Evolutionary conservation across 1,140 invertebrate species (phyloP), one percentile per base, ranked within the genome.

Genomic region (Tribolium castaneum): DNA sequence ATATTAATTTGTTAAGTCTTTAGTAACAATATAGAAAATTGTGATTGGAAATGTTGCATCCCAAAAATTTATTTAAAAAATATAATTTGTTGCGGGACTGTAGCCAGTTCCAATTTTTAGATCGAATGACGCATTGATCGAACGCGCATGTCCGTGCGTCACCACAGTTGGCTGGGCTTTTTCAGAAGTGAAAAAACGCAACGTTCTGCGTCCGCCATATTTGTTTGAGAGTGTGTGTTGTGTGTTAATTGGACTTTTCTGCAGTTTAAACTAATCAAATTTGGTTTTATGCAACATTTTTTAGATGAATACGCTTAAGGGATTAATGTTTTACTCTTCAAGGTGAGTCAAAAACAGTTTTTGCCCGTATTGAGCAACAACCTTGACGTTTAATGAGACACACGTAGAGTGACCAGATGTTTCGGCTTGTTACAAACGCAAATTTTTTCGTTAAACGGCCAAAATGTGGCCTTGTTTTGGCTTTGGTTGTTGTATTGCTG

Each of bases 181-280:
- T 12, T n/a, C 30, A 35, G 25, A 66, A 66, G 59, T 35, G 59
- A 66, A 66, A 66, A 66, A 45, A 45, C 25, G 59, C 59, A 66
- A 66, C 59, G 59, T 66, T 14, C 13, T 3, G 10, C 59, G 7
- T 66, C 59, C 59, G 59, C 59, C 59, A 66, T 66, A 66, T 66
- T 66, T 66, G 59, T 66, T 66, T 66, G 59, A 66, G n/a, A 62
- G 59, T 66, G 59, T 66, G 59, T 66, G 59, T 66, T 16, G 59
- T 66, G 59, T 66, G 59, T 66, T 66, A 30, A 30, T 35, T 35
- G 59, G 30, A 66, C 59, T 66, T 66, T 66, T 12, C 10, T 13
- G 12, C 25, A 12, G n/a, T 12, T 6, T 9, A 12, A n/a, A 35
- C 14, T 66, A 25, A 34, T n/a, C 25, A 13, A 66, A 66, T 35